These are phyloP conservation scores for Sula dactylatra DNA, from an alignment of 2,113 vertebrate genomes.

Conservation along the genomic window DNA sequence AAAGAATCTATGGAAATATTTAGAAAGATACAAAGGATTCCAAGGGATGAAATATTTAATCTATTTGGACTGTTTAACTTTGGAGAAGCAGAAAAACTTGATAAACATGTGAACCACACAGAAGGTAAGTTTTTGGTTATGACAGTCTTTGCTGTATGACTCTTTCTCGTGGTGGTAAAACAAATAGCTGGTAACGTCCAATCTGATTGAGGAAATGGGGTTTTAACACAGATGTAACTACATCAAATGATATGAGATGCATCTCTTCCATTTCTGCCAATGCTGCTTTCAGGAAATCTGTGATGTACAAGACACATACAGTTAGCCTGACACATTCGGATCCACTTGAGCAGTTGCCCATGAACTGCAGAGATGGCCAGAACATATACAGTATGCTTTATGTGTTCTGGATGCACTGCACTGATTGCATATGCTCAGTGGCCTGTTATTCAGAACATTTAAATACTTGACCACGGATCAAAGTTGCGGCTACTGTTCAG, in stretches of 20 bases:
- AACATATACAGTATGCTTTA: neutral
- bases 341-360: neutral
- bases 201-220: neutral
- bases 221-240: fast-evolving
- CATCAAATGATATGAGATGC: neutral
- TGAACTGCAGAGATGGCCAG: neutral
- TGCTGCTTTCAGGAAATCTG: neutral
- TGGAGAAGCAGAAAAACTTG: neutral
- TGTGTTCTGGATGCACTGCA: neutral
- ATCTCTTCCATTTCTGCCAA: neutral
- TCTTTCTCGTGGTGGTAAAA: neutral
- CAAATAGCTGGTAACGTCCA: neutral
- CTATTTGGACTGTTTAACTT: neutral
- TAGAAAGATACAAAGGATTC: neutral
- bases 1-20: neutral
- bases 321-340: neutral
- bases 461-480: neutral
- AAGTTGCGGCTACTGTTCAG: neutral
- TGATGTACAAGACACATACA: neutral
- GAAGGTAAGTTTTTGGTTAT: neutral
- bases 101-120: fast-evolving
- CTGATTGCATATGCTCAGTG: neutral
- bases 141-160: neutral
- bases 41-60: neutral
- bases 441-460: neutral